These are phyloP conservation scores for Coilia nasus DNA, from an alignment of 2,797 vertebrate species.

Conservation along the genomic window DNA sequence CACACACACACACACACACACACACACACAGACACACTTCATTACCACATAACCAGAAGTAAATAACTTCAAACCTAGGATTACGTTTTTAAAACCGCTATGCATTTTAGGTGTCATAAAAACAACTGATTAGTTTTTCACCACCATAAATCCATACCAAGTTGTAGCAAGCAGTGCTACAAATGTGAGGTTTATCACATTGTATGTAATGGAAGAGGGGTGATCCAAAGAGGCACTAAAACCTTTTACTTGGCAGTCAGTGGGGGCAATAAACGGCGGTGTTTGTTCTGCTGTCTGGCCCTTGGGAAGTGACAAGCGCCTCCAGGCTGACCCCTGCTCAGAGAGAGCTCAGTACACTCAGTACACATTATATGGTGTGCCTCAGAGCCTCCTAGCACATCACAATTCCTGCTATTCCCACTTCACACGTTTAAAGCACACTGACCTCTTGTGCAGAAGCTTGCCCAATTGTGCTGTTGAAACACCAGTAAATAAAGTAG, in stretches of 20 bases:
- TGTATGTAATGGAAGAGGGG: constrained; percentile 73
- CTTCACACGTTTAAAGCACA: neutral
- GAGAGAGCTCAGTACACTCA: constrained; percentile 30
- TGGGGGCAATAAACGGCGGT: constrained; percentile 67
- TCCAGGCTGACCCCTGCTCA: constrained; percentile 47
- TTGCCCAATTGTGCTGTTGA: neutral
- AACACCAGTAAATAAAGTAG: neutral
- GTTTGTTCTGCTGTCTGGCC: constrained; percentile 72
- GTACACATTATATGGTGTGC: neutral
- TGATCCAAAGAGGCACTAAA: constrained; percentile 63
- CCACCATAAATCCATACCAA: constrained; percentile 52
- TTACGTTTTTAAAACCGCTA: constrained; percentile 36
- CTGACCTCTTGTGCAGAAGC: no score
- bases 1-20: constrained; percentile 25
- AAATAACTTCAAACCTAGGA: constrained; percentile 23
- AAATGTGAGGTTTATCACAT: constrained; percentile 59
- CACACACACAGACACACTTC: constrained; percentile 25
- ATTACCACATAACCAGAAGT: neutral
- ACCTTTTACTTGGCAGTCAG: constrained; percentile 65
- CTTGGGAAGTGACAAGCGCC: constrained; percentile 49
- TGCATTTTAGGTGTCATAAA: constrained; percentile 39
- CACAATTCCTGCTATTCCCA: neutral
- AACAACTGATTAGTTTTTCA: constrained; percentile 52
- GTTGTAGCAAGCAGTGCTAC: constrained; percentile 46
- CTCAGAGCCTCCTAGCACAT: neutral